These are phyloP conservation scores for Carassius gibelio DNA, from an alignment of 2,113 vertebrate species.

Conservation along the genomic window DNA sequence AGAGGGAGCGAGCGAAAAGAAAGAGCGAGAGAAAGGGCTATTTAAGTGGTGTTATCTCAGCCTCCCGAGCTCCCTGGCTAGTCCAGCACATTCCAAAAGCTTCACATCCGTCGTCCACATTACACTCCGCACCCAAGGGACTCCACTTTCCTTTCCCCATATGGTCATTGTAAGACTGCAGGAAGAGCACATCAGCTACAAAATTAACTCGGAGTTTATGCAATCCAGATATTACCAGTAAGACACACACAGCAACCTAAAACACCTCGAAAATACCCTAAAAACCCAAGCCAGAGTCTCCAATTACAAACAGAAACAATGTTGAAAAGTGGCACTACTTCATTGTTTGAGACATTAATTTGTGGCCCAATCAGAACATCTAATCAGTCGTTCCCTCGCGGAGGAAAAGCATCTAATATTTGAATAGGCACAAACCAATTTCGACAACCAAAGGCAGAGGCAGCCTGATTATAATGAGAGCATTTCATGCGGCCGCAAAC, in stretches of 20 bases:
- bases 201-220: background rate
- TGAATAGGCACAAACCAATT: constrained; percentile 35
- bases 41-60: constrained; percentile 59
- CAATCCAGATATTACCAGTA: background rate
- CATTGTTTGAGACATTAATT: background rate
- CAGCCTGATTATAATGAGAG: constrained; percentile 31
- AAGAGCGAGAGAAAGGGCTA: constrained; percentile 47
- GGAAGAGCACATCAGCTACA: constrained; percentile 35
- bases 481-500: constrained; percentile 23
- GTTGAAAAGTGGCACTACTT: background rate
- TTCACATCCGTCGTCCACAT: constrained; percentile 51
- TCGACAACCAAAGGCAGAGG: constrained; percentile 22
- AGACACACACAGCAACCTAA: background rate
- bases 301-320: constrained; percentile 13
- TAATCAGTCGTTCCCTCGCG: constrained; percentile 25
- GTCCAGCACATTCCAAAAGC: constrained; percentile 58
- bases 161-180: constrained; percentile 53
- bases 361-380: constrained; percentile 39
- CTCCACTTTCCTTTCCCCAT: constrained; percentile 48
- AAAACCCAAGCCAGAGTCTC: background rate
- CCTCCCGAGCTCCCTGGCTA: constrained; percentile 49
- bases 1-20: constrained; percentile 53
- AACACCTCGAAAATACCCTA: background rate
- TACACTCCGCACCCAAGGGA: constrained; percentile 46
- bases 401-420: constrained; percentile 8